Base-by-base conservation (phyloP, 2,888 invertebrate genomes). In the Steromphala cineraria region DNA sequence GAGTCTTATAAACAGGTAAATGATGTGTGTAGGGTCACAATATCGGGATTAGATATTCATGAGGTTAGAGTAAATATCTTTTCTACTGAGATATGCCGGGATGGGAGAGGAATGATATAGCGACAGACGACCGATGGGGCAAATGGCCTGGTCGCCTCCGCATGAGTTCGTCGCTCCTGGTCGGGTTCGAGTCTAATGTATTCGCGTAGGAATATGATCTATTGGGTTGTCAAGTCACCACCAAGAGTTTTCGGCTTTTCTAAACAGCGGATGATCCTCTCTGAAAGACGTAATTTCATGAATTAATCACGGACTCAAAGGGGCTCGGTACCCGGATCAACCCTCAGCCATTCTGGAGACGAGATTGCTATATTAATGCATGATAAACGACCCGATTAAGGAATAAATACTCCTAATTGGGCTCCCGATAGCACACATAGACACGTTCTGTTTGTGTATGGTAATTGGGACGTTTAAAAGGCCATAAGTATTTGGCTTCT, bases 21-120 rank as follows among this genome's bases (percentile, higher is more conserved):
- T 62, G 62, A 62, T 62, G 28, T 62, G 62, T 62, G 62, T 13
- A 62, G 28, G 62, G 62, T 0, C 10, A 62, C 62, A 62, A 62
- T 62, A 28, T 15, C 62, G 62, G 62, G 62, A 62, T 62, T 31
- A 62, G 62, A 15, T 31, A 62, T 19, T 62, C 62, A 62, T 62
- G 62, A 62, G 28, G 62, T 62, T 62, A 62, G 62, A 62, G 28
- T 62, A 62, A 62, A 62, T 62, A 62, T 62, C 62, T 62, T 62
- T 62, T 62, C 62, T 24, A 28, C 62, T 62, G 24, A 24, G 62
- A 62, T 17, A 62, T 24, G 24, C 24, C 24, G 8, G 24, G 24
- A 24, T 62, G 24, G 62, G 28, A 62, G 28, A 28, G 24, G 28
- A 62, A 62, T 62, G 28, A 62, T 31, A 62, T n/a, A 62, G 62